Evolutionary conservation across 1,140 invertebrate genomes (phyloP), one percentile per base, ranked within the genome.

Genomic region (Meloidogyne chitwoodi): DNA sequence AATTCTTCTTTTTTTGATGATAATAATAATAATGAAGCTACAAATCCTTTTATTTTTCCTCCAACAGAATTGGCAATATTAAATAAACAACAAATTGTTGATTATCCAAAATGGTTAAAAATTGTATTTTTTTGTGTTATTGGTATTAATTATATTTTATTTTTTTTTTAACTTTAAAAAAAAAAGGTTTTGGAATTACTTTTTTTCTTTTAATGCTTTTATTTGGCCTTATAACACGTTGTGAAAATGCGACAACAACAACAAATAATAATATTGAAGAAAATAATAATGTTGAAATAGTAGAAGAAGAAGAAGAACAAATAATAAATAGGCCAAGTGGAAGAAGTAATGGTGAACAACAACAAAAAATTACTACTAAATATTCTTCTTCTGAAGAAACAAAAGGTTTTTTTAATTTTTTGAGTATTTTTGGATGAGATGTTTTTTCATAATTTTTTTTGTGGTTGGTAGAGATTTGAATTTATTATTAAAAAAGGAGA

Each of bases 151-250:
- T 12, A 16, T 16, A 10, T 64, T 24, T 24, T 19, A 16, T 4
- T 29, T 38, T 29, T 66, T 66, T 19, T 31, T 41, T n/a, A 67
- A n/a, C 6, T 31, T 31, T 1, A 66, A 38, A 66, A 38, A 8
- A 4, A 16, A n/a, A 31, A 67, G 65, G 65, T 22, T 34, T 41
- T 67, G 65, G 65, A 41, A 24, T 67, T 41, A 22, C 29, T 22
- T 67, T 67, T 8, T 67, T 67, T 67, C n/a, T 67, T n/a, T 41
- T 67, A 41, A 67, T 67, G 65, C 22, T 67, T 4, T 41, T 67
- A 31, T 26, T 67, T 41, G 65, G 65, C 2, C 19, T 67, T 31
- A 41, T 67, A 41, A 41, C 16, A 19, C 29, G 65, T 0, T 67
- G 65, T 41, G 48, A 56, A 22, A 56, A 56, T 56, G 48, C 19